These are phyloP conservation scores for Camarhynchus parvulus DNA, from an alignment of 2,113 vertebrate species.

Conservation along the genomic window DNA sequence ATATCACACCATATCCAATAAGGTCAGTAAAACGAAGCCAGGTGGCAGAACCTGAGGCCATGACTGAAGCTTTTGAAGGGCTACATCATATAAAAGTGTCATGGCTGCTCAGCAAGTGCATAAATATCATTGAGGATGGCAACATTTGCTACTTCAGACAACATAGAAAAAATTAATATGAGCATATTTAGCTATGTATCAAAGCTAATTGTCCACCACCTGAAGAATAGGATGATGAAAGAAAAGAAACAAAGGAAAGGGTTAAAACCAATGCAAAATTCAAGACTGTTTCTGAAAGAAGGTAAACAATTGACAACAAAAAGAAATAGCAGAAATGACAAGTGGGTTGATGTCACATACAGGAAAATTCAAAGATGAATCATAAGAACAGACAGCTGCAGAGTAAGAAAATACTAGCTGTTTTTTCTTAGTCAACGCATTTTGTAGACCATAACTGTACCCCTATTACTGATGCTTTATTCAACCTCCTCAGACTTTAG, in stretches of 20 bases:
- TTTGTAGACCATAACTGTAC: not conserved
- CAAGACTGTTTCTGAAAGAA: not conserved
- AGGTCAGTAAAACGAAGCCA: not conserved
- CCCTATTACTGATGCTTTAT: not conserved
- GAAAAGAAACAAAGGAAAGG: not conserved
- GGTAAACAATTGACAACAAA: not conserved
- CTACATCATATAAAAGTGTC: not conserved
- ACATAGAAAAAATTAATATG: not conserved
- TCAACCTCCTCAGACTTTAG: not conserved
- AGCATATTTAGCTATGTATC: not conserved
- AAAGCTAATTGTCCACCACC: not conserved
- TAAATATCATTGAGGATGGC: not conserved
- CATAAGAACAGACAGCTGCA: not conserved
- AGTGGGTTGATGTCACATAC: not conserved
- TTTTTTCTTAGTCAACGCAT: not conserved
- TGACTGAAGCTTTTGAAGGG: not conserved
- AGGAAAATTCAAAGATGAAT: conserved; percentile 2
- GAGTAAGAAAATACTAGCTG: not conserved
- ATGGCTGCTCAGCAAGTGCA: not conserved
- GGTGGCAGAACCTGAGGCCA: not conserved
- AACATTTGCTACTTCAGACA: not conserved
- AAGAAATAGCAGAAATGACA: not conserved
- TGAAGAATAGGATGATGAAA: not conserved
- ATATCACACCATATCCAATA: not conserved
- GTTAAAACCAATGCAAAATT: conserved; percentile 5